phyloP scores from a whole-genome alignment of 37 sponge, comb jelly and placozoan genomes.

The Petrosia ficiformis region DNA sequence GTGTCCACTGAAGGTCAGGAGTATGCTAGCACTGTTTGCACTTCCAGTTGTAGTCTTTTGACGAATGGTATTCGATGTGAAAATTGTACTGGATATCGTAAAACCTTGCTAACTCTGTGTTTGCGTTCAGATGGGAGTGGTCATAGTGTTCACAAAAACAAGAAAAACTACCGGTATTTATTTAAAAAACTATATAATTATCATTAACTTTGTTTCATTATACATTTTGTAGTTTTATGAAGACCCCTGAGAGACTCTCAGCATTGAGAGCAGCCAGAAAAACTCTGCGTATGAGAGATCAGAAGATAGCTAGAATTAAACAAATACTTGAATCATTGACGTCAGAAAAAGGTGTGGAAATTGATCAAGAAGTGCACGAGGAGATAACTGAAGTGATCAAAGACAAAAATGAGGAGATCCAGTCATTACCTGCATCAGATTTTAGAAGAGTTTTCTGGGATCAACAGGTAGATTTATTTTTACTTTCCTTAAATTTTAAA shows the following conservation, averaged over 20 bases:
- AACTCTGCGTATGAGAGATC: not conserved
- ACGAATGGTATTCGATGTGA: not conserved
- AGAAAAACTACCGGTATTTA: not conserved
- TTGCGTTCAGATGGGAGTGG: not conserved
- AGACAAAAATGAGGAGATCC: not conserved
- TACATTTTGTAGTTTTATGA: slow-evolving; percentile 3
- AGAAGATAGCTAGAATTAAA: not conserved
- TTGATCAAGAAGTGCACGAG: not conserved
- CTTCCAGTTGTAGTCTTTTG: not conserved
- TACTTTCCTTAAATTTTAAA: not conserved
- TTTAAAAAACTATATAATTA: not conserved
- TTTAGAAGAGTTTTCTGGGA: slow-evolving; percentile 16
- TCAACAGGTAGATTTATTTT: slow-evolving; percentile 4
- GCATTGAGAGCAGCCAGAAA: not conserved
- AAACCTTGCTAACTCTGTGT: not conserved
- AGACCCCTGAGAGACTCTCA: not conserved
- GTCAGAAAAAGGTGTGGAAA: not conserved
- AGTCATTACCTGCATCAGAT: not conserved
- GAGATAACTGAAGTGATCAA: not conserved
- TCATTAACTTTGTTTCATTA: not conserved
- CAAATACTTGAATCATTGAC: not conserved
- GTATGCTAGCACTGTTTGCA: not conserved
- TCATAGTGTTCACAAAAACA: not conserved
- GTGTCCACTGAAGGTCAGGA: not conserved
- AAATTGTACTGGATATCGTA: not conserved